Evolutionary conservation across 2,113 vertebrate species (phyloP).

Genomic region (Paradoxurus hermaphroditus): DNA sequence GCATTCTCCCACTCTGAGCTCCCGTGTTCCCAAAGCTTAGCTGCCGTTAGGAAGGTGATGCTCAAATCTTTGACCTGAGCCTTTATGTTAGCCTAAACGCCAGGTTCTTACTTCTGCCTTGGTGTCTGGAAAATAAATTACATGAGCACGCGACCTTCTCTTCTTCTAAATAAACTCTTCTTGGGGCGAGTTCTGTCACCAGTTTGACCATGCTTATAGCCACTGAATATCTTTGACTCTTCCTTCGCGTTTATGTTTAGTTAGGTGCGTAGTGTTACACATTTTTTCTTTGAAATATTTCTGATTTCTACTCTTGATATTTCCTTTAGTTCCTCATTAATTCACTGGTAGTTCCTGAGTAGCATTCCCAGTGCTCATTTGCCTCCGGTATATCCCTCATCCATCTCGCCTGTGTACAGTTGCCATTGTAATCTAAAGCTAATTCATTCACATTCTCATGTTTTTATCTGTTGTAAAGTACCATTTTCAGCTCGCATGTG

Average conservation of each 20-base stretch:
- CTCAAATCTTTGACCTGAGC: not conserved
- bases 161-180: conserved; percentile 17
- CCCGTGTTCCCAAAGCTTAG: not conserved
- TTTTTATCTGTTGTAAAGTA: not conserved
- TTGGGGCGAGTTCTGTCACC: not conserved
- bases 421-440: conserved; percentile 18
- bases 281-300: not conserved
- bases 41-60: not conserved
- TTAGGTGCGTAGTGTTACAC: not conserved
- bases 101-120: not conserved
- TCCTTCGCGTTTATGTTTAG: not conserved
- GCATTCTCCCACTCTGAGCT: not conserved
- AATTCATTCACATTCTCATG: not conserved
- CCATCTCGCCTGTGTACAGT: not conserved
- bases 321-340: not conserved
- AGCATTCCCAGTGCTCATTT: not conserved
- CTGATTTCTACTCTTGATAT: conserved; percentile 32
- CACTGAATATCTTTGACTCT: not conserved
- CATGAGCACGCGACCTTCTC: not conserved
- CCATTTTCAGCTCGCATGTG: not conserved
- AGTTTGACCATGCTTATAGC: not conserved
- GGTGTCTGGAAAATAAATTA: not conserved
- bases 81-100: not conserved
- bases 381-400: not conserved
- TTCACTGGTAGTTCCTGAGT: not conserved